A percentile compares a stretch with the other conserved stretches of the same genome.
phyloP scores from a whole-genome alignment of 2,113 vertebrate genomes.

The Psilopsiagon aurifrons region DNA sequence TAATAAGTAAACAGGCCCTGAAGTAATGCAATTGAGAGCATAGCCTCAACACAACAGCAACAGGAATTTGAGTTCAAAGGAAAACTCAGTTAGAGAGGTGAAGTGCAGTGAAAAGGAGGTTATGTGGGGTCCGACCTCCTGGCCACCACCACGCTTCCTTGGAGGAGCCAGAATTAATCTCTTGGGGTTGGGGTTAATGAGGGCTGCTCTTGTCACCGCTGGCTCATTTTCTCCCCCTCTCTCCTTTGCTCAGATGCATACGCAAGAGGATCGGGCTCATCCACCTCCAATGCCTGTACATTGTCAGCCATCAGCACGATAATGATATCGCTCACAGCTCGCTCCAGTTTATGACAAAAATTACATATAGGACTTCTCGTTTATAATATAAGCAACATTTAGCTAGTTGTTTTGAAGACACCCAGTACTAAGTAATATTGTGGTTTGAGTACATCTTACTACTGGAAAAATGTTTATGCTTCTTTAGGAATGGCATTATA shows the following conservation, averaged over 20 bases:
- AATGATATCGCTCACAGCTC: conserved; percentile 95
- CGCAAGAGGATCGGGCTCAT: conserved; percentile 83
- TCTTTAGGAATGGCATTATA: conserved; percentile 86
- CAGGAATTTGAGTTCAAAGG: background rate
- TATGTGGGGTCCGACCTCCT: background rate
- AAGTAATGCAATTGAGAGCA: background rate
- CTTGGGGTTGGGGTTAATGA: rapidly evolving
- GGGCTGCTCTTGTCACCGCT: background rate
- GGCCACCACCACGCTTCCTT: rapidly evolving
- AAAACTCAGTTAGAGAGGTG: background rate
- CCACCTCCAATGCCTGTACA: conserved; percentile 90
- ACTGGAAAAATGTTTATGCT: conserved; percentile 81
- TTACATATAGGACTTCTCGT: conserved; percentile 72
- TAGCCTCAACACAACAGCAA: rapidly evolving
- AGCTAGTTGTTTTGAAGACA: conserved; percentile 81
- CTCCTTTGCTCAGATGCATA: conserved; percentile 82
- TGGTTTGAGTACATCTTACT: conserved; percentile 81
- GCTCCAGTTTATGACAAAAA: conserved; percentile 96
- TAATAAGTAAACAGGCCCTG: background rate
- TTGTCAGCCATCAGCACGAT: conserved; percentile 96
- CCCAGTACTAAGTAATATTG: conserved; percentile 82
- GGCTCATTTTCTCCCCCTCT: background rate
- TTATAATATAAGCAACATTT: conserved; percentile 86
- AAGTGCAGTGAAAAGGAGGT: rapidly evolving
- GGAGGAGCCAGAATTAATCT: rapidly evolving